Evolutionary conservation across 1,140 invertebrate genomes (phyloP), one percentile per base, ranked within the genome.

Genomic region (Lineus longissimus): DNA sequence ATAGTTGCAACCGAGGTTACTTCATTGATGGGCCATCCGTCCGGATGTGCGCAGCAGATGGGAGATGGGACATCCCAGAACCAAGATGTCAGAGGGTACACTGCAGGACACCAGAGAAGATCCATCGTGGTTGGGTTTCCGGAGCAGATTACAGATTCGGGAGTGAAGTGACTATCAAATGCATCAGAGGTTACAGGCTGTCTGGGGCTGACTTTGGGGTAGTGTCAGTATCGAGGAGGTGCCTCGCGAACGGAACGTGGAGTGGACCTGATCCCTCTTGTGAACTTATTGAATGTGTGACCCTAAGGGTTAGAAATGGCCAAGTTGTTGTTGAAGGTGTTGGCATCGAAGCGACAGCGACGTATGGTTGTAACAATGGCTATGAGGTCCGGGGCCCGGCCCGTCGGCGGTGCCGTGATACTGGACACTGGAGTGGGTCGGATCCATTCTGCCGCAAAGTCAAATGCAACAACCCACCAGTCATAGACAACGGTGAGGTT

Each of bases 101-200:
- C 19, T 76, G 75, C 69, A 61, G 60, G 36, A 25, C 45, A 17
- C 68, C 59, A 27, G 54, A 19, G 17, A 36, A 47, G n/a, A 55
- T 59, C 22, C 56, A 60, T 31, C 56, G 67, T 43, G 89, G 91
- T 25, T 91, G 88, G 74, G 90, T 95, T 19, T 88, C 91, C 2
- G 91, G 90, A 0, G 91, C 92, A 73, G 90, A 92, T 68, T 89
- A 93, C 70, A 91, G 92, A 72, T 87, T 95, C 0, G 91, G 93
- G 76, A 91, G 90, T 0, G 86, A 86, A 11, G 91, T 96, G 22
- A 87, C 90, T 67, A 95, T 94, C 40, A 9, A 31, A 1, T 74
- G 73, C 62, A 54, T 65, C 41, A 45, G 63, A 57, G 75, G 72
- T 29, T 75, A 69, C 43, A 47, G 55, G 36, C 47, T 74, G 0